Evolutionary conservation across 2,888 invertebrate species (phyloP).

Genomic region (Leucophora obtusa): DNA sequence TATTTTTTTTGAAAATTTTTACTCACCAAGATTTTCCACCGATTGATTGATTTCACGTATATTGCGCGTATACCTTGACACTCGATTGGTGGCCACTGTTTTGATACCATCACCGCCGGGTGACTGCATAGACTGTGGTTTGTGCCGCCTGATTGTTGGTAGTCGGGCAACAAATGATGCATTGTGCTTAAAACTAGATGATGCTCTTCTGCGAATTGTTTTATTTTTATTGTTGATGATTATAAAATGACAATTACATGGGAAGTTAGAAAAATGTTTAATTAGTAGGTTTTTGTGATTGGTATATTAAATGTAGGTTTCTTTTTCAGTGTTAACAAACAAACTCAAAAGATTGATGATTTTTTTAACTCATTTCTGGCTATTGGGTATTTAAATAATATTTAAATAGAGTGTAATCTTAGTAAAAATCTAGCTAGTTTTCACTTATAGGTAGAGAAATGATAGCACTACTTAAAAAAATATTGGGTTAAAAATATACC

Average conservation of each 20-base stretch:
- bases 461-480: too few species aligned
- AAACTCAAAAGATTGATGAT: constrained; percentile 8
- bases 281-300: constrained; percentile 34
- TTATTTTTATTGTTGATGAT: constrained; percentile 39
- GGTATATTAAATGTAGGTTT: constrained; percentile 8
- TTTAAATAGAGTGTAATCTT: too few species aligned
- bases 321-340: constrained; percentile 18
- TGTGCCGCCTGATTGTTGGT: constrained; percentile 91
- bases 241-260: constrained; percentile 37
- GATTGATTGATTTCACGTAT: constrained; percentile 87
- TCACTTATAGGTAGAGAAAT: too few species aligned
- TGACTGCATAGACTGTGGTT: constrained; percentile 87
- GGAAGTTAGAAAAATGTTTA: constrained; percentile 46
- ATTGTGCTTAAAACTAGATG: constrained; percentile 94
- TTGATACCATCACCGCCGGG: constrained; percentile 80
- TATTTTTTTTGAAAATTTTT: constrained; percentile 20
- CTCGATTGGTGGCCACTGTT: constrained; percentile 70
- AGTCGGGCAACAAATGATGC: constrained; percentile 94
- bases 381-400: too few species aligned
- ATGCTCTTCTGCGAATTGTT: constrained; percentile 81
- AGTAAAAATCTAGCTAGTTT: too few species aligned
- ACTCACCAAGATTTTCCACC: constrained; percentile 86
- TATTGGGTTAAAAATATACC: too few species aligned
- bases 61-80: constrained; percentile 81
- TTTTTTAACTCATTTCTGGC: too few species aligned